Evolutionary conservation across 2,888 invertebrate species (phyloP).

Genomic region (Polyommatus icarus): DNA sequence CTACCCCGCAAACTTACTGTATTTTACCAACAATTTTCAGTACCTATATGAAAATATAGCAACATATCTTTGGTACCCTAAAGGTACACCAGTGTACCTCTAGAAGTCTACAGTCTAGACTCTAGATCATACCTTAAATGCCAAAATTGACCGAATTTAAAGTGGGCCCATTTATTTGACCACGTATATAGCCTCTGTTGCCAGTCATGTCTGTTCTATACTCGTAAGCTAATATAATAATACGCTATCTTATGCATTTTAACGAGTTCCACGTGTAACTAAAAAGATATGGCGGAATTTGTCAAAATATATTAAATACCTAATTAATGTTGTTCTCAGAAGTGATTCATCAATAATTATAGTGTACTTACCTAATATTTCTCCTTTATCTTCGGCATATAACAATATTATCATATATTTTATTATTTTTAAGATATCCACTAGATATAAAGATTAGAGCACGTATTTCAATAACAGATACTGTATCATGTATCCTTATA

Average conservation of each 20-base stretch:
- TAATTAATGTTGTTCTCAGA: not conserved
- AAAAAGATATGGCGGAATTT: not conserved
- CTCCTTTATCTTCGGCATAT: not conserved
- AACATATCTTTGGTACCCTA: no score
- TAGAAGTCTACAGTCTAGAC: no score
- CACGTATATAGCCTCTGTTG: no score
- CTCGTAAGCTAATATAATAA: no score
- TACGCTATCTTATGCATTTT: not conserved
- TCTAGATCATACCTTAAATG: no score
- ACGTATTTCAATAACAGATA: conserved; percentile 1
- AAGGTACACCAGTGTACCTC: no score
- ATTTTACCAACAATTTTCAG: no score
- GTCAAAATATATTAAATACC: not conserved
- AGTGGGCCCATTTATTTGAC: no score
- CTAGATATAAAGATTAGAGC: not conserved
- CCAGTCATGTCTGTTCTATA: no score
- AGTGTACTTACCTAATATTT: not conserved
- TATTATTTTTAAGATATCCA: not conserved
- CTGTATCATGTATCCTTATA: not conserved
- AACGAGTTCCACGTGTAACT: not conserved
- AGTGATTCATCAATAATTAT: not conserved
- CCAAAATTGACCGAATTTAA: no score
- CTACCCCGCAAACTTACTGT: no score
- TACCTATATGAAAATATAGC: no score
- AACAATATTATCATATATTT: not conserved